Evolutionary conservation across 2,113 vertebrate species (phyloP).

Genomic region (Podilymbus podiceps): DNA sequence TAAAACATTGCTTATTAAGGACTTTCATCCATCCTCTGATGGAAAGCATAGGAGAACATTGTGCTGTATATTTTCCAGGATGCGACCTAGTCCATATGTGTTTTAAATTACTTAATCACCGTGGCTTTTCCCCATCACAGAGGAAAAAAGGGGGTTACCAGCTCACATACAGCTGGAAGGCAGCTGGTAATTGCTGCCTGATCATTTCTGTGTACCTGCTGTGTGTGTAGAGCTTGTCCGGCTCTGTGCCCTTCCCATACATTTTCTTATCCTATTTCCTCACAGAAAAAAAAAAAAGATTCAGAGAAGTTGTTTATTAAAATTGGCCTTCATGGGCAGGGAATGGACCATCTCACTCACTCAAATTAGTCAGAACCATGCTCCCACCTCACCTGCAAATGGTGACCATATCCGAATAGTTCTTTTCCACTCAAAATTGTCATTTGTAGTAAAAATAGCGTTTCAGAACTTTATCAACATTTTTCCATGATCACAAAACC

Average conservation of each 20-base stretch:
- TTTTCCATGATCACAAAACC: neutral
- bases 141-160: neutral
- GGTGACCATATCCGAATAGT: neutral
- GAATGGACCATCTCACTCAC: neutral
- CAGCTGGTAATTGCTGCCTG: neutral
- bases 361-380: neutral
- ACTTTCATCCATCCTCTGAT: neutral
- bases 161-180: neutral
- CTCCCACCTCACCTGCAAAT: neutral
- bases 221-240: accelerated
- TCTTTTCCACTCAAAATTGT: neutral
- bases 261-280: neutral
- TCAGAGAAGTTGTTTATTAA: neutral
- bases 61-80: neutral
- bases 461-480: neutral
- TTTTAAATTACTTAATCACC: neutral
- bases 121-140: neutral
- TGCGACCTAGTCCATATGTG: neutral
- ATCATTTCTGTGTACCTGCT: neutral
- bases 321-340: neutral
- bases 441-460: neutral
- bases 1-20: neutral
- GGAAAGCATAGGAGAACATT: neutral
- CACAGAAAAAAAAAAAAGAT: neutral
- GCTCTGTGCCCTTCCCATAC: neutral